These are phyloP conservation scores for Cecropterus lyciades DNA, from an alignment of 1,140 invertebrate species.

Conservation along the genomic window DNA sequence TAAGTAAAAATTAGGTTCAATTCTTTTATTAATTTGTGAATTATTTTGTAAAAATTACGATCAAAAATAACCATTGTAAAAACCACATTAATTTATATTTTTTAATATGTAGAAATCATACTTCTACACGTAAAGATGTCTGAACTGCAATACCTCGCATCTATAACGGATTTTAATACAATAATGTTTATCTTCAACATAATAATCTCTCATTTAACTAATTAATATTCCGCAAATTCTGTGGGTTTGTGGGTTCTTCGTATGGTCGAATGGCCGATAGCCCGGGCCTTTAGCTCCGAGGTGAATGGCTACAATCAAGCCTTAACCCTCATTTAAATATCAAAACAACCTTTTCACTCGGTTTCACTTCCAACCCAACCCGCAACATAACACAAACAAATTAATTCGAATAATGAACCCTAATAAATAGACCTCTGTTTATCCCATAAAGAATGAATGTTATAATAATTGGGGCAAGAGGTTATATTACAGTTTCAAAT, in stretches of 20 bases:
- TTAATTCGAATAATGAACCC: slow-evolving; percentile 82
- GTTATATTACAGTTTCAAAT: slow-evolving; percentile 75
- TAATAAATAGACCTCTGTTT: slow-evolving; percentile 81
- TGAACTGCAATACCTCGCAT: neutral
- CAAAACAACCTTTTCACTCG: slow-evolving; percentile 74
- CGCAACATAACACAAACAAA: slow-evolving; percentile 82
- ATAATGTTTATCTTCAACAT: slow-evolving; percentile 5
- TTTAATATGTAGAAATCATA: too few species aligned
- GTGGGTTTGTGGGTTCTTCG: slow-evolving; percentile 28
- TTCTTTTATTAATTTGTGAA: too few species aligned
- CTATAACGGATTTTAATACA: neutral
- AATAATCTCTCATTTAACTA: slow-evolving; percentile 28
- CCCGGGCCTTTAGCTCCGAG: slow-evolving; percentile 37
- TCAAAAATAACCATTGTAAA: too few species aligned
- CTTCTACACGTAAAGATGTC: too few species aligned
- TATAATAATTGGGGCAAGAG: slow-evolving; percentile 79
- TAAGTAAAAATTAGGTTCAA: too few species aligned
- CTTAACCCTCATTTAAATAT: slow-evolving; percentile 80
- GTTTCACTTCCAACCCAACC: slow-evolving; percentile 60
- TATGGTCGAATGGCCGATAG: slow-evolving; percentile 28
- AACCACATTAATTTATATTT: too few species aligned
- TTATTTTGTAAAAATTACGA: too few species aligned
- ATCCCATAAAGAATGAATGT: slow-evolving; percentile 81
- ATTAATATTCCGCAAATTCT: slow-evolving; percentile 43
- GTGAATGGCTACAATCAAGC: slow-evolving; percentile 71